Evolutionary conservation across 2,113 vertebrate species (phyloP).

Genomic region (Charadrius vociferus): DNA sequence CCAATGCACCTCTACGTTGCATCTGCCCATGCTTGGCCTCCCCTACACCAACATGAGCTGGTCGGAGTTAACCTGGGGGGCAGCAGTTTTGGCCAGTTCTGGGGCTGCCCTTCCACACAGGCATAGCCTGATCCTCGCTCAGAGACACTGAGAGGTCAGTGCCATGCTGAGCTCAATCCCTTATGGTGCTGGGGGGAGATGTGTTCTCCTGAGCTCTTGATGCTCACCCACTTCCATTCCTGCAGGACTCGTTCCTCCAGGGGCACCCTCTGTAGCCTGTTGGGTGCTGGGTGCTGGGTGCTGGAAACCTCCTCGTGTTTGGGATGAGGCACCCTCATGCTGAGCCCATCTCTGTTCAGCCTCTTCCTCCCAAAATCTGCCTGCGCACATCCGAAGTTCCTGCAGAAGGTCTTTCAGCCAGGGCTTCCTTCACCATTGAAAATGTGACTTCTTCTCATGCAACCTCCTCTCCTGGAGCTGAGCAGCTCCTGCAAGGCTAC

Average conservation of each 20-base stretch:
- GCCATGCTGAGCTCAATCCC: not conserved
- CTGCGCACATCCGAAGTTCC: not conserved
- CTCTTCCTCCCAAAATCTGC: not conserved
- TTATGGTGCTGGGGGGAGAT: not conserved
- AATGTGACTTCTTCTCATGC: not conserved
- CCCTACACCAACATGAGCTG: not conserved
- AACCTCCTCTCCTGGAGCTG: not conserved
- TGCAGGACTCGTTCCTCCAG: not conserved
- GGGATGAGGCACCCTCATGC: not conserved
- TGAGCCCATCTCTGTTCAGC: not conserved
- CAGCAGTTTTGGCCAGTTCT: not conserved
- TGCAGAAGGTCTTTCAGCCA: not conserved
- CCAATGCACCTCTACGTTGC: not conserved
- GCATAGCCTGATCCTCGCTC: no score
- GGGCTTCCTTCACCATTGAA: not conserved
- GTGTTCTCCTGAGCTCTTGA: not conserved
- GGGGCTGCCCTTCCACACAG: no score
- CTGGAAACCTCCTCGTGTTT: not conserved
- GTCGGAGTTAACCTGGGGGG: not conserved
- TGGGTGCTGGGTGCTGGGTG: no score
- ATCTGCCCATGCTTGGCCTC: not conserved
- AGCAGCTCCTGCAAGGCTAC: not conserved
- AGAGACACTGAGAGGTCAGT: not conserved
- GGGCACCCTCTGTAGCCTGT: not conserved
- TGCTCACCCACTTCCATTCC: not conserved